phyloP scores from a whole-genome alignment of 2,797 vertebrate genomes.

The Orestias chungarensis region DNA sequence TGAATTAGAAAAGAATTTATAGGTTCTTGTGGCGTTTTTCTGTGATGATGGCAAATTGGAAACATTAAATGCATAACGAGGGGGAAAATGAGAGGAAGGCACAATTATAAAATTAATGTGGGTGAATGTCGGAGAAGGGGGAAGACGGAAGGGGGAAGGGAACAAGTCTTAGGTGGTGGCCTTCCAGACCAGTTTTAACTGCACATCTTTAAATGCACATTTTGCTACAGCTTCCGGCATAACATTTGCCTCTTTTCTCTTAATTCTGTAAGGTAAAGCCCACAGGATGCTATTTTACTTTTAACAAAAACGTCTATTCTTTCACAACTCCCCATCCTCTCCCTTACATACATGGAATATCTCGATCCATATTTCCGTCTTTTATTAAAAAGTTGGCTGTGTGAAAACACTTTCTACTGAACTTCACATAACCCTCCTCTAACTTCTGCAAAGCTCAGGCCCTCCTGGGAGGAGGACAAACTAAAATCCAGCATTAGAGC shows the following conservation, averaged over 20 bases:
- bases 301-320: conserved; percentile 67
- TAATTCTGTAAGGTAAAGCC: conserved; percentile 62
- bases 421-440: conserved; percentile 80
- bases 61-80: conserved; percentile 81
- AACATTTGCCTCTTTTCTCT: conserved; percentile 63
- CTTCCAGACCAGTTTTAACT: conserved; percentile 31
- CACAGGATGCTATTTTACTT: conserved; percentile 68
- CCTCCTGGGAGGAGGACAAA: conserved; percentile 79
- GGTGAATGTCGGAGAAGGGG: conserved; percentile 72
- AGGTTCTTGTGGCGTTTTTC: conserved; percentile 80
- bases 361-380: conserved; percentile 70
- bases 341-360: conserved; percentile 71
- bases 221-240: conserved; percentile 45
- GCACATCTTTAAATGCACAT: conserved; percentile 25
- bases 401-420: conserved; percentile 73
- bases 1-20: conserved; percentile 97
- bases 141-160: conserved; percentile 61
- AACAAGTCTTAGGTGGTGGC: conserved; percentile 57
- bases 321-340: conserved; percentile 62
- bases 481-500: conserved; percentile 80
- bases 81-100: conserved; percentile 78
- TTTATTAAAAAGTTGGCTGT: conserved; percentile 77
- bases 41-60: conserved; percentile 81
- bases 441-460: conserved; percentile 76
- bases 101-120: conserved; percentile 76